Base-by-base conservation (phyloP, 2,797 vertebrate genomes). In the Lutjanus campechanus region DNA sequence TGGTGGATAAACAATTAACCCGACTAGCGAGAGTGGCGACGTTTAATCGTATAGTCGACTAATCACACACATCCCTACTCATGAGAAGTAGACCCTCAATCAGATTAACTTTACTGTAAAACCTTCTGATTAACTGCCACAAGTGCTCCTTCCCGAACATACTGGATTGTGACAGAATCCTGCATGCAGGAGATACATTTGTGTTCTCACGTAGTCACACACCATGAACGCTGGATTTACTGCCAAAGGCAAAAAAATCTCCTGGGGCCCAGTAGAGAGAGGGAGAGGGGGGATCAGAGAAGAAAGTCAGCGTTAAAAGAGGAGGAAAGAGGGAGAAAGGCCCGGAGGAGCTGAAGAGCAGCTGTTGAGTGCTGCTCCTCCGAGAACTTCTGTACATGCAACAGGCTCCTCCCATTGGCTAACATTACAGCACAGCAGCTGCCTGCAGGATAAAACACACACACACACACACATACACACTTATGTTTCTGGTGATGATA, bases 361-460 rank as follows among this genome's bases (percentile, higher is more conserved):
- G 92, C 90, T 94, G 93, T 82, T 85, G 75, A 87, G 66, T 56
- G 60, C 60, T 77, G 70, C 87, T 91, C 92, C 89, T 84, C 60
- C 8, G 90, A 89, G 91, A 88, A 90, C 85, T 76, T 80, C 86
- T 86, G 77, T 76, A 78, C 80, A 82, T 69, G 79, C 84, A 82
- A 65, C 76, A 89, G 85, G 76, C 90, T 87, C 84, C 88, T 76
- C 85, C 84, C 87, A 78, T 20, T 68, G 84, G 77, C 86, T 91
- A 89, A 81, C 80, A 55, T 88, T 88, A 89, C 87, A 85, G 71
- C 43, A 73, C 76, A 69, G 74, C 91, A 91, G 91, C 88, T 92
- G 91, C 83, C 85, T 80, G 54, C 60, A 69, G 84, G 67, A 82
- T 70, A 67, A 66, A 72, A 83, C 67, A 71, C 66, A 68, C 73